Conservation (phyloP, 1,140 invertebrate species). For the Olivierus martensii region DNA sequence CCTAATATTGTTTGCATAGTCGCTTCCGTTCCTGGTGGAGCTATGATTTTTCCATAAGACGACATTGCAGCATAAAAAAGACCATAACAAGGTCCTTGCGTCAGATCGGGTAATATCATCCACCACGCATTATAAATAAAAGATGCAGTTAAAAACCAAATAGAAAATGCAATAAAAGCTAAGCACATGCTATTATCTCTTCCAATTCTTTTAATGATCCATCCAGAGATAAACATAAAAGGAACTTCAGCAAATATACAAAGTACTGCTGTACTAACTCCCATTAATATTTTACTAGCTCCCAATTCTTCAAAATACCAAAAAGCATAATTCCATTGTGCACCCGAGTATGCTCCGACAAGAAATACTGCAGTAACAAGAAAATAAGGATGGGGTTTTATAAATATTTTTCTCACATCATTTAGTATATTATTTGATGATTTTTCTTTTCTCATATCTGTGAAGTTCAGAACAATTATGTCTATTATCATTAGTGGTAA, state of each 20-base stretch:
- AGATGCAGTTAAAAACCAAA: slow-evolving; percentile 70
- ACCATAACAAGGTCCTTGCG: slow-evolving; percentile 76
- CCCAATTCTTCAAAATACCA: slow-evolving; percentile 25
- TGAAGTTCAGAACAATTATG: too few species aligned
- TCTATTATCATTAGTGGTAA: too few species aligned
- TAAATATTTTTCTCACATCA: background rate
- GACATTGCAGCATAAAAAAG: slow-evolving; percentile 77
- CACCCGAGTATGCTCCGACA: slow-evolving; percentile 64
- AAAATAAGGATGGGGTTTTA: background rate
- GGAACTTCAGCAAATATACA: slow-evolving; percentile 76
- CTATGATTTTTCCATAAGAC: slow-evolving; percentile 69
- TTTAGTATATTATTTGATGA: slow-evolving; percentile 1
- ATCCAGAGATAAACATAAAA: slow-evolving; percentile 71
- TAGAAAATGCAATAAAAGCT: slow-evolving; percentile 38
- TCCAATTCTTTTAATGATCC: slow-evolving; percentile 63
- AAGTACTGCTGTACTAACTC: slow-evolving; percentile 57
- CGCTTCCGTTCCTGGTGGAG: slow-evolving; percentile 69
- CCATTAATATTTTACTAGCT: slow-evolving; percentile 52
- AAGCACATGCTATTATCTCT: slow-evolving; percentile 62
- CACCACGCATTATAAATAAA: slow-evolving; percentile 53
- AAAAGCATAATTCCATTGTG: slow-evolving; percentile 69
- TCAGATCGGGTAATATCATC: slow-evolving; percentile 63
- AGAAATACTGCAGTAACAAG: slow-evolving; percentile 52
- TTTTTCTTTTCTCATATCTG: too few species aligned
- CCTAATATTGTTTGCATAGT: slow-evolving; percentile 54